Conservation (phyloP, 2,797 vertebrate species). For the Acipenser ruthenus region DNA sequence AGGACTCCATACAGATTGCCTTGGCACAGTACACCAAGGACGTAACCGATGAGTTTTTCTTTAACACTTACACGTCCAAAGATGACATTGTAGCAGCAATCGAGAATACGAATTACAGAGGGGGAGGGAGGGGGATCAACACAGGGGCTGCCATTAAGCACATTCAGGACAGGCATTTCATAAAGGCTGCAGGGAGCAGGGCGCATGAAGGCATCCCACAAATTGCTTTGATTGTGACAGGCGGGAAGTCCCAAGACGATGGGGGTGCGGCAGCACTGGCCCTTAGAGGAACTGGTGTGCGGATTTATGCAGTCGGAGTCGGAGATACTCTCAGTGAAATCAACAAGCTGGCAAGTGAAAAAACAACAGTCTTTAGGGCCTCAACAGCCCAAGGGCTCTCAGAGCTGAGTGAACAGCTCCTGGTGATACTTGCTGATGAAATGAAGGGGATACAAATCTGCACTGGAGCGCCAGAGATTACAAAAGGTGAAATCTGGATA, state of each 20-base stretch:
- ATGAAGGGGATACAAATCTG: slow-evolving; percentile 69
- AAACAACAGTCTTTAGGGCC: slow-evolving; percentile 65
- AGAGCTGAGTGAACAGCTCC: slow-evolving; percentile 79
- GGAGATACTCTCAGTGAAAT: slow-evolving; percentile 69
- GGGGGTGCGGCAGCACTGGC: slow-evolving; percentile 66
- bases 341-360: slow-evolving; percentile 66
- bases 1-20: slow-evolving; percentile 73
- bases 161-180: slow-evolving; percentile 71
- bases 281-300: slow-evolving; percentile 65
- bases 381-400: slow-evolving; percentile 64
- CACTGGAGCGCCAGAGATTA: slow-evolving; percentile 27
- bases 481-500: slow-evolving; percentile 54
- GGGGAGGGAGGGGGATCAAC: slow-evolving; percentile 66
- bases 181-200: slow-evolving; percentile 77
- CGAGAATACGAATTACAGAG: slow-evolving; percentile 68
- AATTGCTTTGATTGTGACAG: slow-evolving; percentile 79
- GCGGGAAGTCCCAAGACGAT: slow-evolving; percentile 73
- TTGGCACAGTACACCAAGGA: slow-evolving; percentile 84
- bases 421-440: slow-evolving; percentile 72
- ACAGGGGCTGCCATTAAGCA: slow-evolving; percentile 75
- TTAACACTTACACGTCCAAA: slow-evolving; percentile 70
- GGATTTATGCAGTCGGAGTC: slow-evolving; percentile 79
- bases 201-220: slow-evolving; percentile 77
- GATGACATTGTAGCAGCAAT: slow-evolving; percentile 70
- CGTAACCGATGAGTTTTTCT: slow-evolving; percentile 80